Conservation (phyloP, 1,140 invertebrate species). For the Notospermus geniculatus region DNA sequence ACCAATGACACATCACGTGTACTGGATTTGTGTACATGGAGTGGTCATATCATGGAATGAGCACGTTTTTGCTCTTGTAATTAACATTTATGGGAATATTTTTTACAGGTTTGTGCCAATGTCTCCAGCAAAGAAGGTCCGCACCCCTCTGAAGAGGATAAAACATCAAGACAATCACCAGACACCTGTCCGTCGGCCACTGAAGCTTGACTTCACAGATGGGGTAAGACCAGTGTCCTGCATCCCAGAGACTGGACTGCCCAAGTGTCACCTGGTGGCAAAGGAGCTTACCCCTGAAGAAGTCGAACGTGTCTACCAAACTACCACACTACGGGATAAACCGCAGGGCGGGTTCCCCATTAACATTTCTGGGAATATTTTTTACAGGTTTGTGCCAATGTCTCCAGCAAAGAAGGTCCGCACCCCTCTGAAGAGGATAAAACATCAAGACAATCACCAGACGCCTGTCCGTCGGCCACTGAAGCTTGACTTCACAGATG, state of each 20-base stretch:
- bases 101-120: constrained; percentile 25
- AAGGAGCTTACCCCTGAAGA: constrained; percentile 41
- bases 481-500: constrained; percentile 19
- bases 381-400: constrained; percentile 24
- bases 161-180: constrained; percentile 25
- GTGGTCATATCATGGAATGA: too few relatives aligned
- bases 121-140: constrained; percentile 24
- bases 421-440: constrained; percentile 23
- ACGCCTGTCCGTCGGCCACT: constrained; percentile 1
- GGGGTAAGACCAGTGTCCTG: constrained; percentile 14
- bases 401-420: constrained; percentile 26
- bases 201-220: constrained; percentile 19
- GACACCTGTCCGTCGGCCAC: background rate
- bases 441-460: constrained; percentile 22
- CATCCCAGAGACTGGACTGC: constrained; percentile 24
- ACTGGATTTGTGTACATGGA: too few relatives aligned
- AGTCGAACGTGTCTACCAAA: constrained; percentile 48
- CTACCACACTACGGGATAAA: too few relatives aligned
- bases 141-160: constrained; percentile 23
- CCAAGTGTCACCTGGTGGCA: constrained; percentile 45
- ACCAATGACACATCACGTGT: too few relatives aligned
- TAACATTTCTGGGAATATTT: too few relatives aligned
- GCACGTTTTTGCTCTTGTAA: too few relatives aligned
- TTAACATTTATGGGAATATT: too few relatives aligned
- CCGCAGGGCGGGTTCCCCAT: too few relatives aligned